Evolutionary conservation across 2,113 vertebrate genomes (phyloP).

Genomic region (Grammomys dolichurus): DNA sequence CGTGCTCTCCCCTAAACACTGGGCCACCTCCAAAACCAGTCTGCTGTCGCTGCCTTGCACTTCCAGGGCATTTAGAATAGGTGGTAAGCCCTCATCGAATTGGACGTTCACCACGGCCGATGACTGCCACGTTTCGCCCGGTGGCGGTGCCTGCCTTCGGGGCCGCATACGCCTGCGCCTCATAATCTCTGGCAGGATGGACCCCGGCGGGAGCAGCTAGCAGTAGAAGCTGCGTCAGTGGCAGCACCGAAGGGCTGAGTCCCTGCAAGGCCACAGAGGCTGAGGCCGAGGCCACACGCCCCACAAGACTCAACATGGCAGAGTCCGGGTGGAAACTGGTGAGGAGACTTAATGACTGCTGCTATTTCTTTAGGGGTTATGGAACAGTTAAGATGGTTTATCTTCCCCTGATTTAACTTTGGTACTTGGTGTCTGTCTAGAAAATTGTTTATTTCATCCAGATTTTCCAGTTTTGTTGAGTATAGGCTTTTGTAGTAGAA

Average conservation of each 20-base stretch:
- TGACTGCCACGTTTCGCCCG: slow-evolving; percentile 97
- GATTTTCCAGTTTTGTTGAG: no score
- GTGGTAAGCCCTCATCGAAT: slow-evolving; percentile 97
- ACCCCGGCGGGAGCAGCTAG: slow-evolving; percentile 65
- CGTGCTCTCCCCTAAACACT: slow-evolving; percentile 97
- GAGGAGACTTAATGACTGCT: no score
- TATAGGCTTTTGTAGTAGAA: no score
- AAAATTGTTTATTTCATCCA: no score
- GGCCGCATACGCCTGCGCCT: slow-evolving; percentile 89
- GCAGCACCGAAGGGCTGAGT: slow-evolving; percentile 87
- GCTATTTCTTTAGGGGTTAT: no score
- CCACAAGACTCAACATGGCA: slow-evolving; percentile 94
- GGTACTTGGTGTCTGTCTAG: no score
- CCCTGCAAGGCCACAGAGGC: slow-evolving; percentile 88
- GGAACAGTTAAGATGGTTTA: no score
- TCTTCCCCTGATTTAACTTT: no score
- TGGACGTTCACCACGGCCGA: slow-evolving; percentile 99
- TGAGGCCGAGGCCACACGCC: slow-evolving; percentile 88
- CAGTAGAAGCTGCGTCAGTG: slow-evolving; percentile 59
- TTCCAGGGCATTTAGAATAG: slow-evolving; percentile 97
- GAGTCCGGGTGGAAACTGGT: slow-evolving; percentile 78
- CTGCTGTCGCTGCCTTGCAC: slow-evolving; percentile 93
- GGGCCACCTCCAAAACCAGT: slow-evolving; percentile 97
- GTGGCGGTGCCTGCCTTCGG: slow-evolving; percentile 86
- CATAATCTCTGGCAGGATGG: slow-evolving; percentile 92